These are phyloP conservation scores for Tetropium fuscum DNA, from an alignment of 2,888 invertebrate genomes.

Conservation along the genomic window DNA sequence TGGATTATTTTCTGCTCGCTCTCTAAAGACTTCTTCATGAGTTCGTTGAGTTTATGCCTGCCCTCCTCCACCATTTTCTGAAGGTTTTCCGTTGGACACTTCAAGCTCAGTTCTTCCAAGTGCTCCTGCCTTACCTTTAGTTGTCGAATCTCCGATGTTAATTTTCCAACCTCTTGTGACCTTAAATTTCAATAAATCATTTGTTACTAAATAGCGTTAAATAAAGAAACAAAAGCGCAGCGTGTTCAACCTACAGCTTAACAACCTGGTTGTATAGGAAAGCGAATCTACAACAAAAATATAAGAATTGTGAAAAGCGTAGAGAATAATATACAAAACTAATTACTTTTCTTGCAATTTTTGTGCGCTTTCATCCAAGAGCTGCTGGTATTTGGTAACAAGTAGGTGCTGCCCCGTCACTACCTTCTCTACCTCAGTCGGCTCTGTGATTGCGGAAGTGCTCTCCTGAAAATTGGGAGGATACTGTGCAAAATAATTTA, in stretches of 20 bases:
- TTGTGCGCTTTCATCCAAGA: slow-evolving; percentile 49
- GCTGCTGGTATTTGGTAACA: slow-evolving; percentile 43
- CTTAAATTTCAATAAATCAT: too few species aligned
- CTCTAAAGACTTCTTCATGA: slow-evolving; percentile 53
- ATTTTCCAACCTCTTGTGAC: slow-evolving; percentile 51
- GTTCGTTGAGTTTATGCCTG: slow-evolving; percentile 52
- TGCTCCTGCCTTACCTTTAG: slow-evolving; percentile 53
- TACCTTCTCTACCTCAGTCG: slow-evolving; percentile 42
- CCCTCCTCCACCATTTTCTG: slow-evolving; percentile 59
- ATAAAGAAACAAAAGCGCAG: too few species aligned
- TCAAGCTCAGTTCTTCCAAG: slow-evolving; percentile 51
- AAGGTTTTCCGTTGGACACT: slow-evolving; percentile 54
- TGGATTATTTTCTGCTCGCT: slow-evolving; percentile 65
- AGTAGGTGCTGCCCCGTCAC: slow-evolving; percentile 44
- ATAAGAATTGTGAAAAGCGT: background rate
- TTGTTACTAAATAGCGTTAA: too few species aligned
- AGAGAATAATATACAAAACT: slow-evolving; percentile 9
- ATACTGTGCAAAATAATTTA: background rate
- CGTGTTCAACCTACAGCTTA: too few species aligned
- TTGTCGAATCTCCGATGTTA: slow-evolving; percentile 53
- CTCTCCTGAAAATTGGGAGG: slow-evolving; percentile 34
- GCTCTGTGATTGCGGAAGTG: slow-evolving; percentile 13
- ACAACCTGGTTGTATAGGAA: background rate
- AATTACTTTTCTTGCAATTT: slow-evolving; percentile 52
- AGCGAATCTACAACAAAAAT: background rate